phyloP scores from a whole-genome alignment of 2,888 invertebrate genomes.

The Dicyrtomina minuta region DNA sequence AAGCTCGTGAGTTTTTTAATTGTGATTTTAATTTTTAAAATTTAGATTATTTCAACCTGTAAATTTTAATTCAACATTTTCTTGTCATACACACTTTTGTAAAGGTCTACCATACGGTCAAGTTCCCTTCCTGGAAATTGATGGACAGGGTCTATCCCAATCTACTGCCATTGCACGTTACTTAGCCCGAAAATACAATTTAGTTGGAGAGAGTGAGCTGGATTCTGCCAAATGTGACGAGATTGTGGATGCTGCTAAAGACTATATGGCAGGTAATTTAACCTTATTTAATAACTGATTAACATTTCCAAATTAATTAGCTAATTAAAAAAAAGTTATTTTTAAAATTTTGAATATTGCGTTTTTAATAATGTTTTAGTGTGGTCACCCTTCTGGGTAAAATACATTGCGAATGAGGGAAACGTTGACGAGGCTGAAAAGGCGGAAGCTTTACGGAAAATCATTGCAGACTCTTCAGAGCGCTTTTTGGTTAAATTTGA shows the following conservation, averaged over 20 bases:
- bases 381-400: too few relatives aligned
- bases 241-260: neutral
- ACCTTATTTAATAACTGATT: neutral
- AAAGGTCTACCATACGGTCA: constrained; percentile 36
- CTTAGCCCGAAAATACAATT: neutral
- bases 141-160: neutral
- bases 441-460: neutral
- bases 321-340: too few relatives aligned
- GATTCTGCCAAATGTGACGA: constrained; percentile 5
- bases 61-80: neutral
- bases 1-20: neutral
- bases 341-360: neutral
- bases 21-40: neutral
- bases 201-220: neutral
- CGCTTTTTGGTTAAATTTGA: neutral
- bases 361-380: neutral
- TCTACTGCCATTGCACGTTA: neutral
- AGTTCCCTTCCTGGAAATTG: neutral
- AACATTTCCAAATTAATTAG: neutral
- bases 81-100: neutral
- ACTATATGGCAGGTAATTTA: constrained; percentile 13
- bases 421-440: too few relatives aligned
- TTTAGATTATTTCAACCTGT: too few relatives aligned
- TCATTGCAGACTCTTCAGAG: neutral
- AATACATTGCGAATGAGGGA: too few relatives aligned